Conservation (phyloP, 2,797 vertebrate genomes). For the Rhinoraja longicauda region DNA sequence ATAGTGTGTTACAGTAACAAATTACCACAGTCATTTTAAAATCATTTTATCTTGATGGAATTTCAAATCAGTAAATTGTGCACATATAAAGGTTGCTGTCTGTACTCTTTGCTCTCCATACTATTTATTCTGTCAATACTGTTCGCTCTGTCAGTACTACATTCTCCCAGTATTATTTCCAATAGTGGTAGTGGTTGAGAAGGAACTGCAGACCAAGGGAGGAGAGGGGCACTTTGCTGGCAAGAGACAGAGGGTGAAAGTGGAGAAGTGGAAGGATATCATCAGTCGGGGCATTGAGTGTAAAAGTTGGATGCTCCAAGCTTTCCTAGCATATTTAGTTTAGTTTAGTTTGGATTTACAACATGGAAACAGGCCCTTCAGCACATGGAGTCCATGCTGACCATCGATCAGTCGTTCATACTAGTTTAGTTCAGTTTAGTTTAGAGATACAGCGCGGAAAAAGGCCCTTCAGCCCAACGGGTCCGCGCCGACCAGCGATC, state of each 20-base stretch:
- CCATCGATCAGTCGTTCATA: too few relatives aligned
- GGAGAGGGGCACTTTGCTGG: not conserved
- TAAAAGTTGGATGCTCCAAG: too few relatives aligned
- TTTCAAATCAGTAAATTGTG: not conserved
- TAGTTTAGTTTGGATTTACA: too few relatives aligned
- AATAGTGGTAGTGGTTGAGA: not conserved
- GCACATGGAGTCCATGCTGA: too few relatives aligned
- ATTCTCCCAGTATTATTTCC: not conserved
- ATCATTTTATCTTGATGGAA: slow-evolving; percentile 26
- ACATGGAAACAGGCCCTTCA: too few relatives aligned
- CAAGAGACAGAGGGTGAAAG: too few relatives aligned
- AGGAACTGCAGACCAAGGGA: not conserved
- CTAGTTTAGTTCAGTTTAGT: too few relatives aligned
- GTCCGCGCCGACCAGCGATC: too few relatives aligned
- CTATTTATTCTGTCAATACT: not conserved
- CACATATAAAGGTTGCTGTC: slow-evolving; percentile 21
- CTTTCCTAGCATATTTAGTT: too few relatives aligned
- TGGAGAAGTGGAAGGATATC: not conserved
- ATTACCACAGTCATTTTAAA: slow-evolving; percentile 23
- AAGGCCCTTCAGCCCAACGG: too few relatives aligned
- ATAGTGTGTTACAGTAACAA: slow-evolving; percentile 22
- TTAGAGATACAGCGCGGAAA: too few relatives aligned
- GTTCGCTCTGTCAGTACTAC: not conserved
- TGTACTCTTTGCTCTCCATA: not conserved
- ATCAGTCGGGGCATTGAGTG: too few relatives aligned